Evolutionary conservation across 2,113 vertebrate genomes (phyloP).

Genomic region (Pollachius pollachius): DNA sequence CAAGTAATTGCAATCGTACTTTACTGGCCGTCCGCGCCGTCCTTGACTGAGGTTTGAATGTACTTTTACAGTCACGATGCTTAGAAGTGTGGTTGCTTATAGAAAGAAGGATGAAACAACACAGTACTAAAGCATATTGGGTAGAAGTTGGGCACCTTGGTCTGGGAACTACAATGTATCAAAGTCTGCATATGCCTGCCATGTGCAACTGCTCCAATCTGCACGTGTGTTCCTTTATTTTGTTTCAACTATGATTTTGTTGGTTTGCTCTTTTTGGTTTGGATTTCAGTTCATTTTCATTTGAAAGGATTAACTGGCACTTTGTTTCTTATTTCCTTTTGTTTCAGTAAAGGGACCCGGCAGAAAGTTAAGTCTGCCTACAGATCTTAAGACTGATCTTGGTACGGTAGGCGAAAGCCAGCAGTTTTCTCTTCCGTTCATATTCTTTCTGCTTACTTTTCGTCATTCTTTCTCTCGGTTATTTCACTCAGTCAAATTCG

Average conservation of each 20-base stretch:
- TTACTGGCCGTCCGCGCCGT: too few relatives aligned
- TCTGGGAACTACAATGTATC: constrained; percentile 48
- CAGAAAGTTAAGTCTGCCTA: constrained; percentile 99
- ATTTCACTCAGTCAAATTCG: constrained; percentile 24
- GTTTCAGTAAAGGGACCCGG: constrained; percentile 97
- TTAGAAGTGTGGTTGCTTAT: too few relatives aligned
- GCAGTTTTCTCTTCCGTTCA: constrained; percentile 74
- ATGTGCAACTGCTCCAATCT: constrained; percentile 50
- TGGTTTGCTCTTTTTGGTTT: constrained; percentile 35
- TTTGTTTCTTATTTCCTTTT: constrained; percentile 97
- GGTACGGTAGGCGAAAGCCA: constrained; percentile 97
- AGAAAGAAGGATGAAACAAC: too few relatives aligned
- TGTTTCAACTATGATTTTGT: constrained; percentile 32
- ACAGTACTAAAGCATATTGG: too few relatives aligned
- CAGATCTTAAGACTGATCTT: constrained; percentile 99
- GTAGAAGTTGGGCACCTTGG: constrained; percentile 31
- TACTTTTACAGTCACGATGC: too few relatives aligned
- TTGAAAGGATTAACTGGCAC: constrained; percentile 85
- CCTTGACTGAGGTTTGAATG: too few relatives aligned
- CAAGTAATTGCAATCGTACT: too few relatives aligned
- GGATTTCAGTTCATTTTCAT: constrained; percentile 53
- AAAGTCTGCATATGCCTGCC: constrained; percentile 48
- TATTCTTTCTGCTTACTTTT: constrained; percentile 57
- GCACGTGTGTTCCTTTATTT: constrained; percentile 54
- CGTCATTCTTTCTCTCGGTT: constrained; percentile 58